phyloP scores from a whole-genome alignment of 2,888 invertebrate species.

The Osedax fenrisi region DNA sequence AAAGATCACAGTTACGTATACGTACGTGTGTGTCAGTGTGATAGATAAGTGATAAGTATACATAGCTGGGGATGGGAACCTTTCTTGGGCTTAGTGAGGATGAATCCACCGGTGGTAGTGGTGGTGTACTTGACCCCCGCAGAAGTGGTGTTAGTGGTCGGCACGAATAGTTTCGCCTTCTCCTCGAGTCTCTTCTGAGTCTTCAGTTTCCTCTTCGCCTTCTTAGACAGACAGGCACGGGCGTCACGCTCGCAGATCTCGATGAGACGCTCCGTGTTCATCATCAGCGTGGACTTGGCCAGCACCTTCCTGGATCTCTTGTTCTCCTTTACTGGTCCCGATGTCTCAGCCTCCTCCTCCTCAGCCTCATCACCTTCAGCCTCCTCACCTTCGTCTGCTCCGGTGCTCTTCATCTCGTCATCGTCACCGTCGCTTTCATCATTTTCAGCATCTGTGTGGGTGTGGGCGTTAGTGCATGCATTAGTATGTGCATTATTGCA shows the following conservation, averaged over 20 bases:
- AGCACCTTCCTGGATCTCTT: too few species aligned
- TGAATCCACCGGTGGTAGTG: not conserved
- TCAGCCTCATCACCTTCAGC: not conserved
- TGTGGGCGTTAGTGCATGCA: too few species aligned
- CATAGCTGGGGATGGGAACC: too few species aligned
- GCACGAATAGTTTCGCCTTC: not conserved
- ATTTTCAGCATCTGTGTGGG: not conserved
- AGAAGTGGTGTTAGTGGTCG: not conserved
- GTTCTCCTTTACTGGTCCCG: constrained; percentile 4
- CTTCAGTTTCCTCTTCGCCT: not conserved
- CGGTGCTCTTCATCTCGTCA: not conserved
- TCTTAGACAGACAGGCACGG: not conserved
- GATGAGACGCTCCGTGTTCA: too few species aligned
- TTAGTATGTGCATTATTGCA: too few species aligned
- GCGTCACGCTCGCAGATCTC: not conserved
- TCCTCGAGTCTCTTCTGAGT: not conserved
- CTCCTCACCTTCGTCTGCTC: constrained; percentile 2
- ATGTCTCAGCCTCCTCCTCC: constrained; percentile 12
- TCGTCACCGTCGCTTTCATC: constrained; percentile 6
- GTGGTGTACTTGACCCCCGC: not conserved
- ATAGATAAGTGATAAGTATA: too few species aligned
- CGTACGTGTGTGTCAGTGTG: too few species aligned
- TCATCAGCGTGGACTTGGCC: too few species aligned
- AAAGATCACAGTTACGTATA: too few species aligned
- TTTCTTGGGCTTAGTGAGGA: not conserved